Base-by-base conservation (phyloP, 2,888 invertebrate genomes). In the Archips xylosteana region DNA sequence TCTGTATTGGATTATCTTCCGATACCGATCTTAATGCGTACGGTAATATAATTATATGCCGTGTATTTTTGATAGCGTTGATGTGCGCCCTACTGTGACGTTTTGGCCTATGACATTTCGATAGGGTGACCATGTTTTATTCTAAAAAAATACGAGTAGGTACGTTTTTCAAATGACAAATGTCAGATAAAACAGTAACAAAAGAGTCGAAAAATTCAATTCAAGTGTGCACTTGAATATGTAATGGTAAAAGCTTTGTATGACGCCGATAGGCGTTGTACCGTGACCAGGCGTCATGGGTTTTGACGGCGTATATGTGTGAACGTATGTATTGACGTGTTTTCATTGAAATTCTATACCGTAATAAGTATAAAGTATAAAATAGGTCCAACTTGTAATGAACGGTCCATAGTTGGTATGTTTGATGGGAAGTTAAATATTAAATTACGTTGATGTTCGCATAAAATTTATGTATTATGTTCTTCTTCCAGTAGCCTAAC, bases 221-320 rank as follows among this genome's bases (percentile, higher is more conserved):
- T 45, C 36, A 45, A 23, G 45, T 45, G 6, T 13, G 39, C 63
- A 68, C 49, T 73, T 68, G 68, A 39, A 47, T 49, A 45, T 49
- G 34, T 13, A 47, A 47, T 15, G 32, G 39, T n/a, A 12, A 36
- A 2, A 9, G 6, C 64, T 39, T 63, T 63, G 63, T 63, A 34
- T 10, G 51, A 10, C 51, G 49, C 63, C 32, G 47, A 49, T 49
- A n/a, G 36, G 75, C 61, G 70, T 36, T 34, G 57, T 23, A 62
- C 73, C 78, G 73, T 76, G 76, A 75, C 76, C 59, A 47, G 74
- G 73, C 62, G 77, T 72, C 74, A 75, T 70, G 72, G 65, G 23
- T 23, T 71, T 71, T 64, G 71, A 68, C 71, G 61, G 69, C 71
- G 23, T 23, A 23, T 23, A 39, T 63, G 39, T 51, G 51, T 39